These are phyloP conservation scores for Globodera ellingtonae DNA, from an alignment of 1,140 invertebrate species.

Conservation along the genomic window DNA sequence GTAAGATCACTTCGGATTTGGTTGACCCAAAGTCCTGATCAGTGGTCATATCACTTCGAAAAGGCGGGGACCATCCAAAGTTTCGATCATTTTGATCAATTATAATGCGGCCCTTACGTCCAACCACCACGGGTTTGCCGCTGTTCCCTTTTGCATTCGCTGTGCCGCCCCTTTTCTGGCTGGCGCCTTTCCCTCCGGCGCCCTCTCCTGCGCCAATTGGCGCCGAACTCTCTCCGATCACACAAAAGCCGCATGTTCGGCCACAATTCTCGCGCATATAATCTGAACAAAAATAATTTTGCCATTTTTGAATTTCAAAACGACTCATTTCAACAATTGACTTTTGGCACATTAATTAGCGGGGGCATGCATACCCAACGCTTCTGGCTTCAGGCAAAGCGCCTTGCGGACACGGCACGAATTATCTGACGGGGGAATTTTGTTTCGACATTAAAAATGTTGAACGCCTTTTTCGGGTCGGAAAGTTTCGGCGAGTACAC, in stretches of 20 bases:
- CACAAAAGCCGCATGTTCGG: constrained; percentile 49
- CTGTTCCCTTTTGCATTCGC: not conserved
- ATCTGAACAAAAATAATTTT: constrained; percentile 24
- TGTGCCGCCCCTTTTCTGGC: not conserved
- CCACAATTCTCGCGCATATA: constrained; percentile 53
- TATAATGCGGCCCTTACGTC: not conserved
- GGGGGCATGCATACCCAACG: constrained; percentile 19
- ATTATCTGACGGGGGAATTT: constrained; percentile 27
- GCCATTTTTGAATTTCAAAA: not conserved
- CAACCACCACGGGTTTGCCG: constrained; percentile 30
- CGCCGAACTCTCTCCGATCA: constrained; percentile 34
- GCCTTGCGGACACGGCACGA: constrained; percentile 43
- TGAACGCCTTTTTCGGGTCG: no score
- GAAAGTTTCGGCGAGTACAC: no score
- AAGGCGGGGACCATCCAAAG: not conserved
- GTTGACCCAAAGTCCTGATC: not conserved
- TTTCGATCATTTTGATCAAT: constrained; percentile 2
- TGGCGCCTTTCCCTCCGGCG: not conserved
- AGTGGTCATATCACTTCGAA: not conserved
- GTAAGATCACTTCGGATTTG: not conserved
- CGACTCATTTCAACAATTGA: not conserved
- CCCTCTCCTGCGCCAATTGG: constrained; percentile 26
- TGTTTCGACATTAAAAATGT: not conserved
- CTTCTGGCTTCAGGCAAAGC: constrained; percentile 42
- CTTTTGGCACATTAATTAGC: not conserved